Conservation (phyloP, 2,113 vertebrate genomes). For the Eretmochelys imbricata region DNA sequence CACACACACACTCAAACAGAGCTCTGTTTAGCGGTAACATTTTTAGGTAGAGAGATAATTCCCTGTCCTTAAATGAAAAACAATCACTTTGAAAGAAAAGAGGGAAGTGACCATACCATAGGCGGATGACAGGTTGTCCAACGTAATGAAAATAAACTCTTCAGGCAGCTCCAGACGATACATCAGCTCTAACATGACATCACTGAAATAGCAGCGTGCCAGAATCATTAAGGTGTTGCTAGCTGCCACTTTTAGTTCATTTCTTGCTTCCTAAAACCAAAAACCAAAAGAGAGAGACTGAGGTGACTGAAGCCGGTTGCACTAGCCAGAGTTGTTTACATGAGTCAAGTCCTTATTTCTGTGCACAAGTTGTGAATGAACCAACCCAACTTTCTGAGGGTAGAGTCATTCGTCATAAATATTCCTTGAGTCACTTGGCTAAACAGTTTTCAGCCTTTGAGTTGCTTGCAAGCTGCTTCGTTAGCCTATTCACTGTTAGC, state of each 20-base stretch:
- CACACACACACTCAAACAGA: too few relatives aligned
- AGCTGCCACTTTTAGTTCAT: slow-evolving; percentile 60
- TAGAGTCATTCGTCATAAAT: background rate
- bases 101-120: slow-evolving; percentile 18
- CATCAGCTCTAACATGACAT: slow-evolving; percentile 66
- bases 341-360: background rate
- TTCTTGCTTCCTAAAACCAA: background rate
- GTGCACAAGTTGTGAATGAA: background rate
- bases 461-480: background rate
- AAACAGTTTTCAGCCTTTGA: background rate
- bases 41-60: too few relatives aligned
- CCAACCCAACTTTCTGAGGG: background rate
- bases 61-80: background rate
- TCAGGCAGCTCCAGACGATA: slow-evolving; percentile 61
- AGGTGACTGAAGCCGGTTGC: background rate
- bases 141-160: slow-evolving; percentile 51
- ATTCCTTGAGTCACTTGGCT: background rate
- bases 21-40: background rate
- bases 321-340: background rate
- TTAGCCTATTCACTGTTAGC: background rate
- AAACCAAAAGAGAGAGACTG: background rate
- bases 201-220: slow-evolving; percentile 63
- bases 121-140: slow-evolving; percentile 62
- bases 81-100: background rate
- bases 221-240: slow-evolving; percentile 64